phyloP scores from a whole-genome alignment of 2,888 invertebrate species.

The Morpho helenor region DNA sequence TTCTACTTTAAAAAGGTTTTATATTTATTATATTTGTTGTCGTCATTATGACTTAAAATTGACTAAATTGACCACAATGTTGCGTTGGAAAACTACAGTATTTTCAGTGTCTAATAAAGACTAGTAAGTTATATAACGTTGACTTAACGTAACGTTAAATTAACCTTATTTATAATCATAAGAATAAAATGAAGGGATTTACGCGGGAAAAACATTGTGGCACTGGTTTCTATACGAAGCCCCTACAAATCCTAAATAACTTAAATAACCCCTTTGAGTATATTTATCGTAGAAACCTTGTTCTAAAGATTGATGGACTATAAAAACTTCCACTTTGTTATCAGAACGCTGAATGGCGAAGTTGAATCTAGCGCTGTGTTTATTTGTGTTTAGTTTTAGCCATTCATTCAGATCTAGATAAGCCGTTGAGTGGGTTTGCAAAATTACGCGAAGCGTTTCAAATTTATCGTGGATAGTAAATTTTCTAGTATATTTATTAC shows the following conservation, averaged over 20 bases:
- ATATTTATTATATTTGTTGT: no score
- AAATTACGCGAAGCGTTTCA: conserved; percentile 20
- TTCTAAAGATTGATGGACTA: conserved; percentile 29
- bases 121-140: no score
- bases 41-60: no score
- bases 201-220: no score
- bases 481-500: conserved; percentile 11
- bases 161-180: no score
- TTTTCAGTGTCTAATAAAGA: no score
- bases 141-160: no score
- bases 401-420: conserved; percentile 27
- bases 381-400: conserved; percentile 26
- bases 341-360: conserved; percentile 23
- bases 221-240: no score
- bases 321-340: conserved; percentile 27
- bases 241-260: background rate
- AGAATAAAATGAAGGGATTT: no score
- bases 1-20: no score
- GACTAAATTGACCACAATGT: no score
- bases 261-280: background rate
- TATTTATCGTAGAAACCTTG: conserved; percentile 16
- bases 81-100: no score
- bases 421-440: conserved; percentile 23
- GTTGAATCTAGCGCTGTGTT: conserved; percentile 23
- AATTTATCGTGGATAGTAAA: conserved; percentile 17